A percentile compares a stretch with the other conserved stretches of the same genome.
Evolutionary conservation across 2,797 vertebrate genomes (phyloP).

Genomic region (Silurus aristotelis): DNA sequence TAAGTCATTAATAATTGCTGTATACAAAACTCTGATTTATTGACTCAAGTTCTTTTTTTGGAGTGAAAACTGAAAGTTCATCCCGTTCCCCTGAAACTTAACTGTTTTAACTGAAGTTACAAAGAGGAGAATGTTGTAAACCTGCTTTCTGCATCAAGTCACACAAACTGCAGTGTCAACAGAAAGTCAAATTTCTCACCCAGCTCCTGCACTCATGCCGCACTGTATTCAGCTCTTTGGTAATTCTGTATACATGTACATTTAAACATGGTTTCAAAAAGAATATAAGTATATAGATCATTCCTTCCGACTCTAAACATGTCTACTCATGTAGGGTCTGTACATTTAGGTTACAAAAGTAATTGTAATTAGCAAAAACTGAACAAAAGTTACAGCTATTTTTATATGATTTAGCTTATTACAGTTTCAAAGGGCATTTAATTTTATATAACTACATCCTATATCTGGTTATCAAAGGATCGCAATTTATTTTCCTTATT

Average conservation of each 20-base stretch:
- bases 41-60: not conserved
- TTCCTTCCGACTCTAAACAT: not conserved
- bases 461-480: not conserved
- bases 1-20: not conserved
- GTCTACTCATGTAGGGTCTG: not conserved
- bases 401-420: not conserved
- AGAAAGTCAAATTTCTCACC: not conserved
- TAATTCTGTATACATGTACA: not conserved
- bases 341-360: not conserved
- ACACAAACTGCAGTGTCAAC: not conserved
- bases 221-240: not conserved
- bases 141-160: slow-evolving; percentile 23
- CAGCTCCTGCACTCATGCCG: not conserved
- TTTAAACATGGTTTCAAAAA: not conserved
- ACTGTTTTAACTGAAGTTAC: slow-evolving; percentile 10
- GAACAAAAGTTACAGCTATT: not conserved
- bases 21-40: not conserved
- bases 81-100: not conserved
- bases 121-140: slow-evolving; percentile 21
- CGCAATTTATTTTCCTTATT: not conserved
- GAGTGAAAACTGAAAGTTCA: not conserved
- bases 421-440: not conserved
- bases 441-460: not conserved
- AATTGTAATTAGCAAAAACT: not conserved
- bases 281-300: not conserved